These are phyloP conservation scores for Drosophila yooni DNA, from an alignment of 2,888 invertebrate species.

Conservation along the genomic window DNA sequence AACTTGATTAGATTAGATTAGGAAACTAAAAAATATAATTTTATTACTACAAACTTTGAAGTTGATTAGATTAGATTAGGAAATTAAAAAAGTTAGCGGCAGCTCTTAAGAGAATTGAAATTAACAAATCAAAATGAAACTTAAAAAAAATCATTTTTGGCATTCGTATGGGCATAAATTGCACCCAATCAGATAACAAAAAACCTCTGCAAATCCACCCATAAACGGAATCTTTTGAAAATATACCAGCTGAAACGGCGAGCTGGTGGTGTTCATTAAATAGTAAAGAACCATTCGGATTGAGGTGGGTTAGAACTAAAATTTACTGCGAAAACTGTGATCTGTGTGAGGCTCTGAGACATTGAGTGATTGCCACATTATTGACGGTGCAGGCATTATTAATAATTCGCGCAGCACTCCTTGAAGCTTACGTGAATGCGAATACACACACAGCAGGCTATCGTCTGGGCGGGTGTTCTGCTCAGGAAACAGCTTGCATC, in stretches of 20 bases:
- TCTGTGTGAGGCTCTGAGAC: slow-evolving; percentile 1
- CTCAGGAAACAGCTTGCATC: slow-evolving; percentile 29
- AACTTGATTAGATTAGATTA: slow-evolving; percentile 26
- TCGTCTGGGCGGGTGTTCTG: slow-evolving; percentile 23
- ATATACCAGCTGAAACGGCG: slow-evolving; percentile 23
- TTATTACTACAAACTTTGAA: slow-evolving; percentile 15
- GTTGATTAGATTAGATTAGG: slow-evolving; percentile 1
- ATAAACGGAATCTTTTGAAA: slow-evolving; percentile 24
- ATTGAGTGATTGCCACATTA: slow-evolving; percentile 47
- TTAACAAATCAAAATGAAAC: slow-evolving; percentile 29
- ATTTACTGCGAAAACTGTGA: background rate
- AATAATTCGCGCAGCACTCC: slow-evolving; percentile 57
- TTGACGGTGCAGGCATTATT: slow-evolving; percentile 59
- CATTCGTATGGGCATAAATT: slow-evolving; percentile 6
- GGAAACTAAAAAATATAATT: background rate
- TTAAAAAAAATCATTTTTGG: slow-evolving; percentile 15
- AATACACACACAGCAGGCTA: slow-evolving; percentile 20
- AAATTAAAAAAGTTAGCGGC: slow-evolving; percentile 35
- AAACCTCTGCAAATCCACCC: slow-evolving; percentile 8
- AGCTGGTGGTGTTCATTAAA: slow-evolving; percentile 53
- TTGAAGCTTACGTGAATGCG: slow-evolving; percentile 1
- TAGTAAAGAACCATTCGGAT: slow-evolving; percentile 44
- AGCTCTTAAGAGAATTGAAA: slow-evolving; percentile 58
- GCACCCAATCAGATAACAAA: slow-evolving; percentile 12
- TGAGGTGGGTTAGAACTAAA: background rate